Evolutionary conservation across 1,140 invertebrate species (phyloP).

Genomic region (Sycophila sp.): DNA sequence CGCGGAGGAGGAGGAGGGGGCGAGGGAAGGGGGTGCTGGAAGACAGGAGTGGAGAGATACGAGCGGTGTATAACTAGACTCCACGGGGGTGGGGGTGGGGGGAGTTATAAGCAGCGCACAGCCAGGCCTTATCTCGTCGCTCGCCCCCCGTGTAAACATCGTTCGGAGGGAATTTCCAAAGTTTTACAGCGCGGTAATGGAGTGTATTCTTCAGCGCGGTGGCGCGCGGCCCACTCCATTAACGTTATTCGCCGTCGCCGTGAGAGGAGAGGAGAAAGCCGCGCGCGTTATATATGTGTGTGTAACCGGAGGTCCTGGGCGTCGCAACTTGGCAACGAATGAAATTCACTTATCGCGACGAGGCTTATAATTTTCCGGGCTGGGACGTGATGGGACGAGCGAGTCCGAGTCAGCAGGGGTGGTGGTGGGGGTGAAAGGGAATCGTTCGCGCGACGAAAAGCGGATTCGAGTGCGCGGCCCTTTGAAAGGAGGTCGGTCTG

Average conservation of each 20-base stretch:
- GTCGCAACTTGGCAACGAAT: not conserved
- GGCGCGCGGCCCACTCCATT: constrained; percentile 5
- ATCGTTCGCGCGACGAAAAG: no score
- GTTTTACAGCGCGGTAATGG: constrained; percentile 24
- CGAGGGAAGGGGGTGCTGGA: not conserved
- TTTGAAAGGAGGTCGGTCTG: no score
- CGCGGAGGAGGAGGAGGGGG: not conserved
- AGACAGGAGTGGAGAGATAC: not conserved
- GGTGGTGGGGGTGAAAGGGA: not conserved
- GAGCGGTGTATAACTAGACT: not conserved
- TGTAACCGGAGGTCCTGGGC: no score
- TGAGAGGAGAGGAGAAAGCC: no score
- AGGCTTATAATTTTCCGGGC: not conserved
- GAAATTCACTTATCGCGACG: not conserved
- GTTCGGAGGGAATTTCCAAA: constrained; percentile 11
- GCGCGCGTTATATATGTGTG: not conserved
- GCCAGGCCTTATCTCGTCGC: no score
- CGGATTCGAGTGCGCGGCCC: no score
- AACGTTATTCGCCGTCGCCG: not conserved
- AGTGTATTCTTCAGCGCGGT: not conserved
- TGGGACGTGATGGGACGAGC: no score
- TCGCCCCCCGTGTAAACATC: not conserved
- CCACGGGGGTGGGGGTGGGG: no score
- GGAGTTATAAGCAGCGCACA: no score
- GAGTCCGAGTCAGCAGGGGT: no score